Evolutionary conservation across 1,140 invertebrate species (phyloP).

Genomic region (Drosophila trapezifrons): DNA sequence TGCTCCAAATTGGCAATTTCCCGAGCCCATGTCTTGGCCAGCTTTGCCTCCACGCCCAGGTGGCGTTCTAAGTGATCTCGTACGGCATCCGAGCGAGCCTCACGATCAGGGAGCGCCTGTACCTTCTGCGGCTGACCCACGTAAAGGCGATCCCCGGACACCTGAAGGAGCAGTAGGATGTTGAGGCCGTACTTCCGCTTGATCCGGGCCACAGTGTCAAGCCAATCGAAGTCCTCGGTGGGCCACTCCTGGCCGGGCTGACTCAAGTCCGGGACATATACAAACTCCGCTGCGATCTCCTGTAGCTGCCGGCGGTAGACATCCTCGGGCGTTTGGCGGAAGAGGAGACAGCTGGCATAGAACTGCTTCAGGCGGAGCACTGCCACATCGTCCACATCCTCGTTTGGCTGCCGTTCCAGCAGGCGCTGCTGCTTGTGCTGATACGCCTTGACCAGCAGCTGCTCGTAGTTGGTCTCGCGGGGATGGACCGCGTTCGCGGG

Average conservation of each 20-base stretch:
- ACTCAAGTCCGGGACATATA: slow-evolving; percentile 57
- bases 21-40: slow-evolving; percentile 37
- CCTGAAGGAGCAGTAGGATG: slow-evolving; percentile 56
- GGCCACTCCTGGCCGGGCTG: slow-evolving; percentile 44
- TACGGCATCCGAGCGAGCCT: slow-evolving; percentile 21
- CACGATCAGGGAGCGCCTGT: slow-evolving; percentile 17
- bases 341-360: slow-evolving; percentile 68
- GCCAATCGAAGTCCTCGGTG: slow-evolving; percentile 62
- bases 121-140: slow-evolving; percentile 63
- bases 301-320: slow-evolving; percentile 44
- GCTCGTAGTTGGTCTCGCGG: slow-evolving; percentile 67
- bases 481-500: slow-evolving; percentile 57
- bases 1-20: slow-evolving; percentile 59
- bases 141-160: slow-evolving; percentile 46
- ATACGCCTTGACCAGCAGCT: slow-evolving; percentile 53
- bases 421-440: slow-evolving; percentile 67
- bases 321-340: slow-evolving; percentile 13
- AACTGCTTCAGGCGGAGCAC: slow-evolving; percentile 64
- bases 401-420: slow-evolving; percentile 45
- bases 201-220: slow-evolving; percentile 60
- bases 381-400: slow-evolving; percentile 26
- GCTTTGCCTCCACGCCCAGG: slow-evolving; percentile 32
- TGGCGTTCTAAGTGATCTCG: slow-evolving; percentile 32
- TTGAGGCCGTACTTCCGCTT: slow-evolving; percentile 67
- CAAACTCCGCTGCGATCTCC: slow-evolving; percentile 63